phyloP scores from a whole-genome alignment of 2,797 vertebrate species.

The Amblyopsis hoosieri region DNA sequence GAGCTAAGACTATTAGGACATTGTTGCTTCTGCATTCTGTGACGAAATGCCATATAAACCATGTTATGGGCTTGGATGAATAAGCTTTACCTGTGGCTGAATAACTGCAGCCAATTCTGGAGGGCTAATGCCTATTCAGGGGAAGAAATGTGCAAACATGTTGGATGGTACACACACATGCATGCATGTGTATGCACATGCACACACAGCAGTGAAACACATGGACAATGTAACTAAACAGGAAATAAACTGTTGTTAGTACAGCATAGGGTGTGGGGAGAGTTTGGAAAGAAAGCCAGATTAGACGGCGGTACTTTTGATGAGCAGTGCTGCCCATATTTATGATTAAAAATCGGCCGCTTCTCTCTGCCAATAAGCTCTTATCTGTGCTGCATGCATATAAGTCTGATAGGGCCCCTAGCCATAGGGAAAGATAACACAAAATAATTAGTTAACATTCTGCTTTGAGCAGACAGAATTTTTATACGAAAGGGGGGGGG shows the following conservation, averaged over 20 bases:
- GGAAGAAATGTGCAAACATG: slow-evolving; percentile 12
- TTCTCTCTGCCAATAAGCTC: slow-evolving; percentile 71
- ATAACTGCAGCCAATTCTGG: slow-evolving; percentile 31
- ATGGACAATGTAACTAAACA: slow-evolving; percentile 3
- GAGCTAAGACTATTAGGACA: not conserved
- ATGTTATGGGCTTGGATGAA: slow-evolving; percentile 12
- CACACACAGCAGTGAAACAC: not conserved
- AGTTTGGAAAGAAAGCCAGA: slow-evolving; percentile 60
- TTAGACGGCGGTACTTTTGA: slow-evolving; percentile 74
- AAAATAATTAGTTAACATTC: slow-evolving; percentile 85
- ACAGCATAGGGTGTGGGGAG: slow-evolving; percentile 47
- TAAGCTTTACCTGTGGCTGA: slow-evolving; percentile 11
- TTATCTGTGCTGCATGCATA: slow-evolving; percentile 78
- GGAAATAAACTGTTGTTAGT: slow-evolving; percentile 51
- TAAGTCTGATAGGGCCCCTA: slow-evolving; percentile 78
- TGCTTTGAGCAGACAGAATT: slow-evolving; percentile 71
- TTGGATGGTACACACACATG: slow-evolving; percentile 17
- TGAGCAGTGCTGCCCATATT: slow-evolving; percentile 70
- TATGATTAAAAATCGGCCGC: slow-evolving; percentile 77
- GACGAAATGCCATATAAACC: slow-evolving; percentile 28
- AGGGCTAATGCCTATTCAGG: slow-evolving; percentile 14
- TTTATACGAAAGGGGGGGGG: slow-evolving; percentile 52
- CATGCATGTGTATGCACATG: not conserved
- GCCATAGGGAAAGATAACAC: slow-evolving; percentile 79
- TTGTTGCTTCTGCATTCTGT: slow-evolving; percentile 15